Percentiles rank a stretch among this genome's conserved stretches.
Evolutionary conservation across 2,888 invertebrate species (phyloP).

Genomic region (Patella pellucida): DNA sequence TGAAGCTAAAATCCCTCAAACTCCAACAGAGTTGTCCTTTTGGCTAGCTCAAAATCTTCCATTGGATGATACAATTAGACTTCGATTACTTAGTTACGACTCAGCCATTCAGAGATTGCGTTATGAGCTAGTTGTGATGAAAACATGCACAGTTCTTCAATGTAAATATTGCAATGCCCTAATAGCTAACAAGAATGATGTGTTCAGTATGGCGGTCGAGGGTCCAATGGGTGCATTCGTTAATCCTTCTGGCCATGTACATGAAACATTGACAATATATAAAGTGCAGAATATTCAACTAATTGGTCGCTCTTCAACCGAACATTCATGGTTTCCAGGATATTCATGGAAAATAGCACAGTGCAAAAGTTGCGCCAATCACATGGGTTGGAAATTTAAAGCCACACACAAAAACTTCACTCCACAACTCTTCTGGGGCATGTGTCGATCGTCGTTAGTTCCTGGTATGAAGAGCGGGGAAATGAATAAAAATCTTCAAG

Average conservation of each 20-base stretch:
- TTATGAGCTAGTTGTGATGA: conserved; percentile 73
- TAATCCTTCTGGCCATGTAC: conserved; percentile 84
- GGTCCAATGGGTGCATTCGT: conserved; percentile 85
- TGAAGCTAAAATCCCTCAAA: conserved; percentile 75
- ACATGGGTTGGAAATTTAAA: conserved; percentile 88
- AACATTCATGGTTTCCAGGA: conserved; percentile 90
- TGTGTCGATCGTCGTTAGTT: conserved; percentile 74
- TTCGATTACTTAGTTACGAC: conserved; percentile 78
- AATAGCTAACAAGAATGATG: conserved; percentile 75
- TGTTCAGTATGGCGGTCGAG: conserved; percentile 86
- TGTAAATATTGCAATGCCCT: conserved; percentile 72
- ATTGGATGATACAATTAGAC: conserved; percentile 77
- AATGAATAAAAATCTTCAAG: background rate
- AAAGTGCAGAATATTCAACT: conserved; percentile 69
- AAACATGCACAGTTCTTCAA: conserved; percentile 69
- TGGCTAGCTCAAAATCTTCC: conserved; percentile 86
- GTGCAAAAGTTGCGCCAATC: conserved; percentile 79
- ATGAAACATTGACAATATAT: conserved; percentile 82
- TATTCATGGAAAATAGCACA: conserved; percentile 85
- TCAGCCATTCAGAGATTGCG: conserved; percentile 79
- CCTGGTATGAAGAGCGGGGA: conserved; percentile 49
- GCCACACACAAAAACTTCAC: conserved; percentile 76
- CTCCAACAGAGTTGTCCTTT: conserved; percentile 81
- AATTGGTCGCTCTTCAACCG: conserved; percentile 76
- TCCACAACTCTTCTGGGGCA: conserved; percentile 81